Percentiles rank a stretch among this genome's conserved stretches.
Evolutionary conservation across 2,797 vertebrate genomes (phyloP).

Genomic region (Galaxias olidus): DNA sequence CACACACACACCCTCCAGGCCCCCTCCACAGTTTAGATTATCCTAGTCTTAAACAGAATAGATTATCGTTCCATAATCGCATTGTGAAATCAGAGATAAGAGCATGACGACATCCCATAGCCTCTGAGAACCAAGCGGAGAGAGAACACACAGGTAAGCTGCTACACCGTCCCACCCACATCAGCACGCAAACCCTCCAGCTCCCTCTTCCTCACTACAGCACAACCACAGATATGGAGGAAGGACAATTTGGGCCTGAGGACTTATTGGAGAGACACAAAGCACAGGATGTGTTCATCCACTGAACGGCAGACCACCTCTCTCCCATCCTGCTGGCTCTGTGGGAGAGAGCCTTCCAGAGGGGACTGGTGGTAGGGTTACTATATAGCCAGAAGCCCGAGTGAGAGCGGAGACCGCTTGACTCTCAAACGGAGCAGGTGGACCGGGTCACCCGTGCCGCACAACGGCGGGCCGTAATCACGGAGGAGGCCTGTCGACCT

Average conservation of each 20-base stretch:
- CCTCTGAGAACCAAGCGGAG: slow-evolving; percentile 21
- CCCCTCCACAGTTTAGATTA: slow-evolving; percentile 57
- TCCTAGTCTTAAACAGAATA: slow-evolving; percentile 41
- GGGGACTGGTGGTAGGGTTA: slow-evolving; percentile 21
- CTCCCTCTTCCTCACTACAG: no score
- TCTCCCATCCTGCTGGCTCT: neutral
- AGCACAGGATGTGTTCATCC: slow-evolving; percentile 9
- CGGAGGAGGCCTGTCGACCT: no score
- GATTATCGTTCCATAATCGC: slow-evolving; percentile 71
- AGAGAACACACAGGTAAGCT: slow-evolving; percentile 22
- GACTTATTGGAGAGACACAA: no score
- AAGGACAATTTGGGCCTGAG: no score
- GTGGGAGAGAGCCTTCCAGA: slow-evolving; percentile 14
- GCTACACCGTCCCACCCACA: slow-evolving; percentile 15
- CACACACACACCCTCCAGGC: slow-evolving; percentile 14
- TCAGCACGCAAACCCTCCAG: no score
- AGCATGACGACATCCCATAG: slow-evolving; percentile 21
- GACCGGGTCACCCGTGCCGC: slow-evolving; percentile 59
- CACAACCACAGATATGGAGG: no score
- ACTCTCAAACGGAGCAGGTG: slow-evolving; percentile 56
- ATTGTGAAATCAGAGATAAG: slow-evolving; percentile 54
- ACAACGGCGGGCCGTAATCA: slow-evolving; percentile 58
- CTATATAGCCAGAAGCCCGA: slow-evolving; percentile 11
- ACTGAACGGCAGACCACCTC: neutral
- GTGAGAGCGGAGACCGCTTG: slow-evolving; percentile 48